phyloP scores from a whole-genome alignment of 1,140 invertebrate genomes.

The Gryon sp. region DNA sequence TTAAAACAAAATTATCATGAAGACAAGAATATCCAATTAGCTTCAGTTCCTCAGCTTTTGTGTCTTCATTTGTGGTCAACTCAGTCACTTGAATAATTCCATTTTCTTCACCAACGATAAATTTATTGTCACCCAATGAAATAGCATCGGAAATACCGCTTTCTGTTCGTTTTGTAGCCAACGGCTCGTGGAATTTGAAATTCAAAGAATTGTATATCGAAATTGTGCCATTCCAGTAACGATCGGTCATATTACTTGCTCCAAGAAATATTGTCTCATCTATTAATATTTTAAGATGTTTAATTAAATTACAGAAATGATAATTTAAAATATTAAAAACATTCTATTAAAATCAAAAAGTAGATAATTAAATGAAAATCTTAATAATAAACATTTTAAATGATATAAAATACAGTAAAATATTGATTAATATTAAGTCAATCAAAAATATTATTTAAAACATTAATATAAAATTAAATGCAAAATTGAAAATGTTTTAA shows the following conservation, averaged over 20 bases:
- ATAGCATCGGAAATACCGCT: constrained; percentile 67
- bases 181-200: constrained; percentile 62
- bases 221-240: constrained; percentile 73
- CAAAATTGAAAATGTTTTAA: no score
- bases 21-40: constrained; percentile 65
- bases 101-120: constrained; percentile 72
- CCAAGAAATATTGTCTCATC: constrained; percentile 74
- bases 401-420: no score
- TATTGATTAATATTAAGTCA: no score
- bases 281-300: constrained; percentile 49
- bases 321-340: no score
- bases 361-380: no score
- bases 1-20: constrained; percentile 70
- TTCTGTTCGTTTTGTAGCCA: constrained; percentile 50
- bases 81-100: constrained; percentile 70
- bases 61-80: constrained; percentile 36
- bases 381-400: no score
- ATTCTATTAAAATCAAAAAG: no score
- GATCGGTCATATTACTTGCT: constrained; percentile 71
- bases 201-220: constrained; percentile 68
- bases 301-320: no score
- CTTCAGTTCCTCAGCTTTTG: constrained; percentile 49
- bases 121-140: constrained; percentile 67
- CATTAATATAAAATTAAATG: no score
- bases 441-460: no score